phyloP scores from a whole-genome alignment of 2,888 invertebrate species.

The Calliscelio sp. region DNA sequence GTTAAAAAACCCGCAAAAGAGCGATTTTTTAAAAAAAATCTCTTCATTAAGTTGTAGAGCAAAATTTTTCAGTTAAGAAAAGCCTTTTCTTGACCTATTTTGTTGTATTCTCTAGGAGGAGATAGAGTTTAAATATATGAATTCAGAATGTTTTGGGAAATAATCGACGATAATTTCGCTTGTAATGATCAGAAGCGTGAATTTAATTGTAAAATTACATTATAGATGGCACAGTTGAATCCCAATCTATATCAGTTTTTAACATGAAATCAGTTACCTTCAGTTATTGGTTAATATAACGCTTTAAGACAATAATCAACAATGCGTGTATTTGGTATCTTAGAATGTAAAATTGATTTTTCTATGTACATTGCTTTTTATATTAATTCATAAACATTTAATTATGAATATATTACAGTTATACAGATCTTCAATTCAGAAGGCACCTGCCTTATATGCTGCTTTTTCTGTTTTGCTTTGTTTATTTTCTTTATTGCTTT shows the following conservation, averaged over 20 bases:
- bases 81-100: too few relatives aligned
- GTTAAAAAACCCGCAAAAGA: too few relatives aligned
- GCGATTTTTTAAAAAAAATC: background rate
- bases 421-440: background rate
- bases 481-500: constrained; percentile 12
- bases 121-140: too few relatives aligned
- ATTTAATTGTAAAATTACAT: too few relatives aligned
- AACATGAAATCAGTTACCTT: background rate
- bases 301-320: background rate
- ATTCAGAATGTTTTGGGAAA: too few relatives aligned
- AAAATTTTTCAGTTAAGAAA: too few relatives aligned
- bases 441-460: constrained; percentile 8
- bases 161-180: too few relatives aligned
- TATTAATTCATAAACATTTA: background rate
- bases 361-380: background rate
- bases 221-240: background rate
- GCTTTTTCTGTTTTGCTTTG: background rate
- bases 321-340: background rate
- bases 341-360: background rate
- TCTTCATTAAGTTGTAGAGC: background rate
- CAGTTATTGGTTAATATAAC: background rate
- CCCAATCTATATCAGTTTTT: background rate
- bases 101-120: too few relatives aligned
- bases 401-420: background rate
- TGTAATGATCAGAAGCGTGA: too few relatives aligned